phyloP scores from a whole-genome alignment of 2,888 invertebrate genomes.

The Thysanoteuthis rhombus region DNA sequence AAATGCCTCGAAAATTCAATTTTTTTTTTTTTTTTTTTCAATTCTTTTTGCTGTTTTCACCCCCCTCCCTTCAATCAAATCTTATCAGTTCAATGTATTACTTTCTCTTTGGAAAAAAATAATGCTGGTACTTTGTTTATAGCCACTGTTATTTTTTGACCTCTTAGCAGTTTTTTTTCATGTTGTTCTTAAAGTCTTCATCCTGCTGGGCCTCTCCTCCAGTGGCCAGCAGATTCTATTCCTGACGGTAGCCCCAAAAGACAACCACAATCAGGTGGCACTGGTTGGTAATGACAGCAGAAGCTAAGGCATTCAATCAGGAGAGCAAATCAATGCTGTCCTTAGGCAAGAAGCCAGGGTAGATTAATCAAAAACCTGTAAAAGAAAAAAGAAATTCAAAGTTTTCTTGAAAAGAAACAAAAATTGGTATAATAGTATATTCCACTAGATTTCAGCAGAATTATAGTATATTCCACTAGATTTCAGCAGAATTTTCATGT shows the following conservation, averaged over 20 bases:
- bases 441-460: too few species aligned
- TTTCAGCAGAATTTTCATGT: too few species aligned
- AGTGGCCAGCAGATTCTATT: neutral
- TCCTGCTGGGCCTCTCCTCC: neutral
- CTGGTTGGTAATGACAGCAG: conserved; percentile 12
- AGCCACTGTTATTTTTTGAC: neutral
- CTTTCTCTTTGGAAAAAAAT: neutral
- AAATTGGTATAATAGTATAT: too few species aligned
- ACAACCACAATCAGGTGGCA: neutral
- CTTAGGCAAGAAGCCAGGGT: neutral
- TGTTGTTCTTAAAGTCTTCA: neutral
- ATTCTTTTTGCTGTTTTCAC: neutral
- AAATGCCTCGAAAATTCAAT: too few species aligned
- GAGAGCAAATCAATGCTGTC: neutral
- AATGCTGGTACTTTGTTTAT: neutral
- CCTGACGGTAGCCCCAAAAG: neutral
- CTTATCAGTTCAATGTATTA: neutral
- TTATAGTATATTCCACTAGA: too few species aligned
- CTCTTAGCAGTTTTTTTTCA: neutral
- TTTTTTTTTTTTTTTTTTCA: too few species aligned
- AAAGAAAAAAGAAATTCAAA: neutral
- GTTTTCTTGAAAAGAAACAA: neutral
- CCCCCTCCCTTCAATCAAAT: neutral
- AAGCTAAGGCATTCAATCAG: neutral
- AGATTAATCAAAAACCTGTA: neutral